phyloP scores from a whole-genome alignment of 1,140 invertebrate species.

The Paraescarpia echinospica region DNA sequence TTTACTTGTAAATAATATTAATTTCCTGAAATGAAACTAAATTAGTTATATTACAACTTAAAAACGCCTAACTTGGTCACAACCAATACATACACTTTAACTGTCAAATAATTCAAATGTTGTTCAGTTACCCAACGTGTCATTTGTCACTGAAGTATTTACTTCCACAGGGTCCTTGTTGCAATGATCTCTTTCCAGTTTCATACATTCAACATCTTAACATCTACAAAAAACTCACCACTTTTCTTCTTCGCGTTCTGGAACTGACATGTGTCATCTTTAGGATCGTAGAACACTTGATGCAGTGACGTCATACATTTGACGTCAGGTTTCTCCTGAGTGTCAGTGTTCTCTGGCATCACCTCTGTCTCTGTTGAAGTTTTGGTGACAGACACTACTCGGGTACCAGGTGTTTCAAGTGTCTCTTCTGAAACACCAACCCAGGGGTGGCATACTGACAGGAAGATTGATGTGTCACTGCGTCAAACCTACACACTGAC shows the following conservation, averaged over 20 bases:
- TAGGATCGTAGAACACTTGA: background rate
- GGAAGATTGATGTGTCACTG: background rate
- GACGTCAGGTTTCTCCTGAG: background rate
- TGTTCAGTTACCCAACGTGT: background rate
- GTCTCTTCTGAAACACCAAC: background rate
- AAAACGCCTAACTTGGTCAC: too few species aligned
- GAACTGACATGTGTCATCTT: background rate
- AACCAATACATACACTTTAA: too few species aligned
- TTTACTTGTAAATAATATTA: too few species aligned
- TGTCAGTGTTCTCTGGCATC: background rate
- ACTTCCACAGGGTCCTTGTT: background rate
- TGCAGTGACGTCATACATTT: background rate
- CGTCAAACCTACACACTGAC: background rate
- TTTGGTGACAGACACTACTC: background rate
- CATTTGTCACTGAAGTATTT: background rate
- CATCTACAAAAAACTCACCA: background rate
- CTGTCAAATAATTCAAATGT: background rate
- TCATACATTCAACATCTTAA: background rate
- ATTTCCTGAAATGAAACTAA: too few species aligned
- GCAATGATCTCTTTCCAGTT: background rate
- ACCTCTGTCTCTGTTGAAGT: background rate
- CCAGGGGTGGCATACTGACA: background rate
- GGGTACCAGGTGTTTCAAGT: background rate
- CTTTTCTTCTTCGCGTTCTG: background rate
- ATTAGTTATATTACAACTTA: too few species aligned